phyloP scores from a whole-genome alignment of 37 sponge, comb jelly and placozoan genomes.

The Theonella swinhoei region DNA sequence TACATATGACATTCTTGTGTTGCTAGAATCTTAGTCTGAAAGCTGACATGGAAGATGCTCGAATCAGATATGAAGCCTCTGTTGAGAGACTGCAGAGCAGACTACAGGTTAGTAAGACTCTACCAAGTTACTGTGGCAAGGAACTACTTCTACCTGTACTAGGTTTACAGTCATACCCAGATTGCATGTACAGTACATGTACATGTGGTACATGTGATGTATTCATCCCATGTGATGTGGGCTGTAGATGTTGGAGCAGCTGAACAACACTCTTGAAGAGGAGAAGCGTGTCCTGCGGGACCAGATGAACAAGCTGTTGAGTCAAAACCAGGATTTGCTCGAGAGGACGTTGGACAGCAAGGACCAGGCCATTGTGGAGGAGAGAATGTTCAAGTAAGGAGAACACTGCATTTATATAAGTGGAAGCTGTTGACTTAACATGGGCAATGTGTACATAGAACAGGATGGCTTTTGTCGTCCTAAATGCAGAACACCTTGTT shows the following conservation, averaged over 20 bases:
- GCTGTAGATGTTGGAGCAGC: constrained; percentile 90
- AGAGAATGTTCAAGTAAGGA: constrained; percentile 82
- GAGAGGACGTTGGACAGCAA: constrained; percentile 84
- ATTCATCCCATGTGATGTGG: background rate
- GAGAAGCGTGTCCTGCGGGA: constrained; percentile 83
- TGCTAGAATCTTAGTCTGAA: constrained; percentile 59
- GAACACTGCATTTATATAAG: no score
- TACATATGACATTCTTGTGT: no score
- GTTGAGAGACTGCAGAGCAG: constrained; percentile 53
- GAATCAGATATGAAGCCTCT: constrained; percentile 45
- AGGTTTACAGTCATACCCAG: background rate
- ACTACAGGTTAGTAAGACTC: constrained; percentile 29
- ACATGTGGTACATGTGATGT: background rate
- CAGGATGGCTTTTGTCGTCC: background rate
- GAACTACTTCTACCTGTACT: no score
- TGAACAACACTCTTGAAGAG: constrained; percentile 85
- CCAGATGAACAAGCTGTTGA: constrained; percentile 66
- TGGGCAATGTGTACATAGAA: background rate
- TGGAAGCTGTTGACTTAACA: background rate
- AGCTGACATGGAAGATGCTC: constrained; percentile 58
- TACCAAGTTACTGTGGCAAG: no score
- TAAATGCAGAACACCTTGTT: background rate
- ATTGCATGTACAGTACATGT: background rate
- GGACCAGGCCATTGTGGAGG: constrained; percentile 80
- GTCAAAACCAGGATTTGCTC: constrained; percentile 79